Base-by-base conservation (phyloP, 2,888 invertebrate genomes). In the Limnephilus marmoratus region DNA sequence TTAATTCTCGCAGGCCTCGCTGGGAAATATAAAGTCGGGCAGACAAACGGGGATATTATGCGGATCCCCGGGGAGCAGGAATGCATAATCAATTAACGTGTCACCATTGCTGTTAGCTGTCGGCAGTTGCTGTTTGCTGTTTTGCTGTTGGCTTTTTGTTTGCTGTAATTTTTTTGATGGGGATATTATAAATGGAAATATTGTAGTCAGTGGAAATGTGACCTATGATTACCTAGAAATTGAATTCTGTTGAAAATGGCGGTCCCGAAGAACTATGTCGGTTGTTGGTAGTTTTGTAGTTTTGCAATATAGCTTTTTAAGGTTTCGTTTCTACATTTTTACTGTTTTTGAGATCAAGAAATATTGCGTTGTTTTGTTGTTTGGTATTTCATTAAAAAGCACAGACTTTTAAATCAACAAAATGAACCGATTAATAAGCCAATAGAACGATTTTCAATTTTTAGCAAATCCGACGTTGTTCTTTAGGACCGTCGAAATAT, bases 1-100 rank as follows among this genome's bases (percentile, higher is more conserved):
- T 87, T 53, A 87, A 87, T 87, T 68, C 68, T 31, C 34, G 34
- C 87, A 12, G 85, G 85, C 41, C n/a, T 86, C n/a, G 37, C 37
- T 15, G 86, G 24, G 86, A 87, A 86, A 86, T 49, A 87, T 87
- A 87, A 87, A 87, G 87, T 87, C 53, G 68, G 24, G 68, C 53
- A 87, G 87, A 87, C 87, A 87, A 68, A 87, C 87, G 53, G 68
- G 87, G 87, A 53, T 87, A 87, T 87, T 87, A 87, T 87, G 87
- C 87, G 87, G 68, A 49, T 87, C 87, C 68, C 87, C 53, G 3
- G 87, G 87, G 87, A 87, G 53, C n/a, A 31, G 87, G 87, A 87
- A 87, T 87, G 87, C 87, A 87, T 87, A 87, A 87, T 87, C 87
- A 87, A 87, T 87, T 87, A 87, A 87, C 49, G 87, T 87, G 87